These are phyloP conservation scores for Melanostoma scalare DNA, from an alignment of 2,888 invertebrate species.

Conservation along the genomic window DNA sequence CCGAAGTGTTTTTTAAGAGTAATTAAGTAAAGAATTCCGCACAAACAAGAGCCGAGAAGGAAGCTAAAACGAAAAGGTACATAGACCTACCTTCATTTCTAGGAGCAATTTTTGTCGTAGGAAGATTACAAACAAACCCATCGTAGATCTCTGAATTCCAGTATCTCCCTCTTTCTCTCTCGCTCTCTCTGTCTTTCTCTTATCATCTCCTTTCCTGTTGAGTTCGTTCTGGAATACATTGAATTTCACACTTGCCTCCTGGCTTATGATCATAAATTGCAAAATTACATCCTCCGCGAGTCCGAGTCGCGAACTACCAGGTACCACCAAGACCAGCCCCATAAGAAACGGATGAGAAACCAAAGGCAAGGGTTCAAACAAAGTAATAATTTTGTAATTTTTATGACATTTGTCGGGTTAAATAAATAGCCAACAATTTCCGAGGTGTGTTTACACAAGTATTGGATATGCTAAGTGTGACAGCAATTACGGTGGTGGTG, in stretches of 20 bases:
- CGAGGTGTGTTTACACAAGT: constrained; percentile 67
- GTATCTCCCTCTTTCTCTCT: constrained; percentile 1
- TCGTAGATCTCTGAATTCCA: constrained; percentile 19
- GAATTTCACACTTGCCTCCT: constrained; percentile 71
- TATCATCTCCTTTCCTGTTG: constrained; percentile 1
- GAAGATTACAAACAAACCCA: constrained; percentile 15
- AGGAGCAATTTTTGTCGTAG: constrained; percentile 37
- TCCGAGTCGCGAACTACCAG: background rate
- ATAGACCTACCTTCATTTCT: constrained; percentile 22
- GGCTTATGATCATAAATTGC: constrained; percentile 72
- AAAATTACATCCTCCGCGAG: constrained; percentile 67
- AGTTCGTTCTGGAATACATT: constrained; percentile 48
- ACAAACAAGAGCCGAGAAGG: constrained; percentile 15
- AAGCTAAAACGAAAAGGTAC: background rate
- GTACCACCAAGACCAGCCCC: constrained; percentile 23
- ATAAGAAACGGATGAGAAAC: constrained; percentile 60
- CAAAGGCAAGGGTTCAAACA: constrained; percentile 68
- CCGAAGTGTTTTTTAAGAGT: constrained; percentile 36
- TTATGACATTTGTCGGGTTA: constrained; percentile 70
- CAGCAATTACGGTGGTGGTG: constrained; percentile 41
- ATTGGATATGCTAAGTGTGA: constrained; percentile 60
- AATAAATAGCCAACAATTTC: constrained; percentile 67
- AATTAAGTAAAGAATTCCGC: constrained; percentile 64
- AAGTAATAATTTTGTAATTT: constrained; percentile 71
- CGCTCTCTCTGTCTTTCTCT: background rate